Conservation (phyloP, 2,113 vertebrate genomes). For the Pollachius pollachius region DNA sequence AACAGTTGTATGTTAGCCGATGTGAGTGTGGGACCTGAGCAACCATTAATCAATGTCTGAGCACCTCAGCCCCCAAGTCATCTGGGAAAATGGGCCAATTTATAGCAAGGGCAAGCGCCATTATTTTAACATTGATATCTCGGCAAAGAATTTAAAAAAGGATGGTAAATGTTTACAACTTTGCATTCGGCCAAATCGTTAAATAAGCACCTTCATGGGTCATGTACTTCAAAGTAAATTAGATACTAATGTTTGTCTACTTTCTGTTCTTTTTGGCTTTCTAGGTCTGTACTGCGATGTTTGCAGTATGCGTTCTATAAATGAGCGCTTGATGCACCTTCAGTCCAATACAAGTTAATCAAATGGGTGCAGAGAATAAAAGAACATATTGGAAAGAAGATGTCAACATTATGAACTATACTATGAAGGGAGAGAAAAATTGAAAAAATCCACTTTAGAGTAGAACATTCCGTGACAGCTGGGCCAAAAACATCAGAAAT, state of each 20-base stretch:
- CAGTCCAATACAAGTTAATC: neutral
- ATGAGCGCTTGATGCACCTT: no score
- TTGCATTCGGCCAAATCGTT: neutral
- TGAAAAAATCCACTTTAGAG: slow-evolving; percentile 9
- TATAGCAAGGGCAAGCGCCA: slow-evolving; percentile 55
- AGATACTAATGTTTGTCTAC: no score
- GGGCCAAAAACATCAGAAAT: slow-evolving; percentile 29
- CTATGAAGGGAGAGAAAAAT: neutral
- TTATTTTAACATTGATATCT: slow-evolving; percentile 49
- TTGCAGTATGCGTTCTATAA: no score
- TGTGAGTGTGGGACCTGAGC: slow-evolving; percentile 77
- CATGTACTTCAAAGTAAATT: neutral
- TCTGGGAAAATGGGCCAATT: slow-evolving; percentile 70
- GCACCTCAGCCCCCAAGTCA: slow-evolving; percentile 70
- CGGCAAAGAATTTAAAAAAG: slow-evolving; percentile 20
- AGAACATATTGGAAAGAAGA: slow-evolving; percentile 6
- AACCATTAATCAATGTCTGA: slow-evolving; percentile 85
- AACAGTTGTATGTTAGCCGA: slow-evolving; percentile 86
- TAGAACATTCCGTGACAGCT: slow-evolving; percentile 28
- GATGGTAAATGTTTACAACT: slow-evolving; percentile 26
- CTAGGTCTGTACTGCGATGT: no score
- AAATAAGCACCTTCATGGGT: slow-evolving; percentile 23
- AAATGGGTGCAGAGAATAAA: neutral
- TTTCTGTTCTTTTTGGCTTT: no score
- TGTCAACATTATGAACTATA: neutral